Conservation (phyloP, 2,113 vertebrate genomes). For the Phrynosoma platyrhinos region DNA sequence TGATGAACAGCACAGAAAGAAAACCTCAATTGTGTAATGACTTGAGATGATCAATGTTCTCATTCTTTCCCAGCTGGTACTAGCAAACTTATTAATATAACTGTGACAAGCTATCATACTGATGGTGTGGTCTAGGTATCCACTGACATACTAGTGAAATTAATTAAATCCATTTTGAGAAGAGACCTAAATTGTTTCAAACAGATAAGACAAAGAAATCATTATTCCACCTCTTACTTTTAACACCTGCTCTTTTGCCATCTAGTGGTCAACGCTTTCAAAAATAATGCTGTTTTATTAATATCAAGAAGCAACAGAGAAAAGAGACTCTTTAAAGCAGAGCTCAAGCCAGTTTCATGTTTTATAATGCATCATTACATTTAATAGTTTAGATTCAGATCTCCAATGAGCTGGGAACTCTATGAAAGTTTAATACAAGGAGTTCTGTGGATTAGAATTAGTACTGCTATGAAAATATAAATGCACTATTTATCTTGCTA, state of each 20-base stretch:
- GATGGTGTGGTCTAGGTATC: not conserved
- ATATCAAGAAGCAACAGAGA: not conserved
- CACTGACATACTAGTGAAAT: not conserved
- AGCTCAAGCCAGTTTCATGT: not conserved
- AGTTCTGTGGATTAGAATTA: not conserved
- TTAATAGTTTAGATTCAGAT: not conserved
- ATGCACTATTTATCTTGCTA: slow-evolving; percentile 18
- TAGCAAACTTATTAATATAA: not conserved
- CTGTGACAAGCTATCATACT: not conserved
- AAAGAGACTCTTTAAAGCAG: not conserved
- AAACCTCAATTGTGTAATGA: not conserved
- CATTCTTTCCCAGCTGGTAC: not conserved
- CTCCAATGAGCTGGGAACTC: not conserved
- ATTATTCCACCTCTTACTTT: not conserved
- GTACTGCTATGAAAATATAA: not conserved
- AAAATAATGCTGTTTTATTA: fast-evolving
- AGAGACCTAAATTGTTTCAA: not conserved
- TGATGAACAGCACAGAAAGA: not conserved
- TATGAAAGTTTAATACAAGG: not conserved
- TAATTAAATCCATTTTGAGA: not conserved
- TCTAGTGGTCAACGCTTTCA: slow-evolving; percentile 47
- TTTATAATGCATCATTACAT: not conserved
- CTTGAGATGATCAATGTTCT: not conserved
- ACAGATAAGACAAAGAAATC: not conserved
- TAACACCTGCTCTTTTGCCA: slow-evolving; percentile 46